A percentile compares a stretch with the other conserved stretches of the same genome.
Evolutionary conservation across 1,140 invertebrate genomes (phyloP).

Genomic region (Diuraphis noxia): DNA sequence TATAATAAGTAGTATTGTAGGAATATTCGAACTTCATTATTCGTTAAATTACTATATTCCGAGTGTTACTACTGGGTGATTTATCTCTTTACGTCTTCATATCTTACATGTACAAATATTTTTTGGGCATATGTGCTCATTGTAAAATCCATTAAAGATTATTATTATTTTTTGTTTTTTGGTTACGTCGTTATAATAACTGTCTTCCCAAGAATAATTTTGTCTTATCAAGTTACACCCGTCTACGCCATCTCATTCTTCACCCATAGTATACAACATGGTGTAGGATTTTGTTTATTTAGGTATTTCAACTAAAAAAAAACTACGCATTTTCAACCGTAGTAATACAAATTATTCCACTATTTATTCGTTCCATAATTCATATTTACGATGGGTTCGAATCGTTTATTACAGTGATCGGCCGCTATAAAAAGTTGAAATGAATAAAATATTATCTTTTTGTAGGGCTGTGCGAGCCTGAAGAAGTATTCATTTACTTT

Average conservation of each 20-base stretch:
- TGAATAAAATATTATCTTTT: not conserved
- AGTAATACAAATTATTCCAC: slow-evolving; percentile 9
- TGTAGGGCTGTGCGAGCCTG: not conserved
- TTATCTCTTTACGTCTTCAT: too few relatives aligned
- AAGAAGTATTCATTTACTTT: not conserved
- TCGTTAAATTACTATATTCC: too few relatives aligned
- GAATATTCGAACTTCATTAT: not conserved
- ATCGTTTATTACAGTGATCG: not conserved
- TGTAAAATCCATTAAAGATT: too few relatives aligned
- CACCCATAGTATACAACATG: not conserved
- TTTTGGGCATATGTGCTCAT: too few relatives aligned
- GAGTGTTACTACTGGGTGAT: too few relatives aligned
- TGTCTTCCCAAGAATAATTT: not conserved
- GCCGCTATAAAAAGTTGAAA: not conserved
- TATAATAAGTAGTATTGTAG: not conserved
- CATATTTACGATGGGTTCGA: not conserved
- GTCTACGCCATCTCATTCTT: not conserved
- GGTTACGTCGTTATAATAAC: not conserved
- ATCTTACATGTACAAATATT: too few relatives aligned
- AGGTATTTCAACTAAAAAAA: slow-evolving; percentile 1
- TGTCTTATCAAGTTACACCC: not conserved
- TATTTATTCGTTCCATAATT: slow-evolving; percentile 10
- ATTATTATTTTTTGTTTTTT: not conserved
- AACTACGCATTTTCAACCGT: not conserved
- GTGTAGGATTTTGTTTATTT: not conserved